These are phyloP conservation scores for Aepyceros melampus DNA, from an alignment of 2,113 vertebrate species.

Conservation along the genomic window DNA sequence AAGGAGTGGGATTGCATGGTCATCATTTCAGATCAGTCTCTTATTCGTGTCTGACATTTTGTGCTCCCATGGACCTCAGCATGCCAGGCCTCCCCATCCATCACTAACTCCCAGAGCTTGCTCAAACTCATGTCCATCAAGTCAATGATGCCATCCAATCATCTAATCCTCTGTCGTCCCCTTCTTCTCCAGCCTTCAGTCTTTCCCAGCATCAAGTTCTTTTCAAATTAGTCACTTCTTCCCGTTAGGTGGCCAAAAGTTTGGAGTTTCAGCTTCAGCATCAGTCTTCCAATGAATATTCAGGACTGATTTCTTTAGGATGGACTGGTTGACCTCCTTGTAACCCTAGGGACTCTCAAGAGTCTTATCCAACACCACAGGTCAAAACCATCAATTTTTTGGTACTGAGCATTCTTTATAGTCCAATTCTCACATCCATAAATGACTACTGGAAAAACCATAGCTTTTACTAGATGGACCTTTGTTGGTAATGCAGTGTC, in stretches of 20 bases:
- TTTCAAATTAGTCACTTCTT: background rate
- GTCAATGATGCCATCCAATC: background rate
- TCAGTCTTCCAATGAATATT: background rate
- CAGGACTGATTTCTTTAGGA: background rate
- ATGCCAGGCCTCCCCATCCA: background rate
- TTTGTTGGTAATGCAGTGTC: background rate
- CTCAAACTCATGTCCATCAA: background rate
- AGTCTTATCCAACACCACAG: background rate
- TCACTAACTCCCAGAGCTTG: background rate
- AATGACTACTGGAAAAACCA: background rate
- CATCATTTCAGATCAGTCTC: background rate
- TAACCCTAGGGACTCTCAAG: background rate
- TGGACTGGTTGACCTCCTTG: background rate
- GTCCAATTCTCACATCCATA: background rate
- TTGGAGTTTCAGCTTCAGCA: background rate
- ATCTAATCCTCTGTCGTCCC: background rate
- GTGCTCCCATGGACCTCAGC: background rate
- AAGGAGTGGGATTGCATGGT: background rate
- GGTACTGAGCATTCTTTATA: background rate
- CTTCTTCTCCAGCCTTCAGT: background rate
- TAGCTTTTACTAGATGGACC: background rate
- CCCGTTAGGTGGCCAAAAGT: accelerated
- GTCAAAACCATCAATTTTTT: background rate
- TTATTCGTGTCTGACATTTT: background rate
- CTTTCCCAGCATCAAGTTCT: background rate